Conservation (phyloP, 2,113 vertebrate genomes). For the Apistogramma diplotaenia region DNA sequence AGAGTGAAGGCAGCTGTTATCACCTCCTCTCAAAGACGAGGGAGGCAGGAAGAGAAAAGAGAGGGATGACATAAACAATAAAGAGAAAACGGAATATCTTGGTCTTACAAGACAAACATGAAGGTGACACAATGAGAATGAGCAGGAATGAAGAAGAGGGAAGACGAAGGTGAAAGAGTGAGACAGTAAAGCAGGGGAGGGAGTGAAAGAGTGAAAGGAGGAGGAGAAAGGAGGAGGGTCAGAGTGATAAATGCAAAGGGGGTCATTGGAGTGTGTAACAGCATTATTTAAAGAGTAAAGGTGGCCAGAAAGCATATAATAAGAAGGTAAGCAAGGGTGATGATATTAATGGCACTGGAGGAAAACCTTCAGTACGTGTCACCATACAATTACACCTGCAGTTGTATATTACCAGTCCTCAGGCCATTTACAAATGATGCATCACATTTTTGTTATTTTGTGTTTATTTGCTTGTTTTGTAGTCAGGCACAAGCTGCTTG, state of each 20-base stretch:
- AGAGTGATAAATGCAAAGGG: background rate
- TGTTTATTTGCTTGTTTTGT: too few species aligned
- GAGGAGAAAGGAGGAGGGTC: background rate
- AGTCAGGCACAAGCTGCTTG: background rate
- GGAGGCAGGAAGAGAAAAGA: background rate
- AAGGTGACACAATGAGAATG: background rate
- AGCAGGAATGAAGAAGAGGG: background rate
- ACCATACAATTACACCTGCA: background rate
- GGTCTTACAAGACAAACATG: background rate
- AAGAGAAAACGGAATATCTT: background rate
- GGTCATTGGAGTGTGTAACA: background rate
- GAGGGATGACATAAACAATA: background rate
- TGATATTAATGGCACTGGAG: background rate
- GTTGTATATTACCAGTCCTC: background rate
- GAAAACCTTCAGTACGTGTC: background rate
- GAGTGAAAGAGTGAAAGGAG: background rate
- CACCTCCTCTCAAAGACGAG: conserved; percentile 27
- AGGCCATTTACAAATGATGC: background rate
- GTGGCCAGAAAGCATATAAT: background rate
- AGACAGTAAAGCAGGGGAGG: background rate
- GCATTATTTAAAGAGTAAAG: background rate
- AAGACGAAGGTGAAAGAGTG: background rate
- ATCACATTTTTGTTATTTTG: rapidly evolving
- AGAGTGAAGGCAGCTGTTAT: conserved; percentile 50
- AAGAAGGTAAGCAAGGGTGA: background rate